Evolutionary conservation across 2,888 invertebrate genomes (phyloP).

Genomic region (Dilophus febrilis): DNA sequence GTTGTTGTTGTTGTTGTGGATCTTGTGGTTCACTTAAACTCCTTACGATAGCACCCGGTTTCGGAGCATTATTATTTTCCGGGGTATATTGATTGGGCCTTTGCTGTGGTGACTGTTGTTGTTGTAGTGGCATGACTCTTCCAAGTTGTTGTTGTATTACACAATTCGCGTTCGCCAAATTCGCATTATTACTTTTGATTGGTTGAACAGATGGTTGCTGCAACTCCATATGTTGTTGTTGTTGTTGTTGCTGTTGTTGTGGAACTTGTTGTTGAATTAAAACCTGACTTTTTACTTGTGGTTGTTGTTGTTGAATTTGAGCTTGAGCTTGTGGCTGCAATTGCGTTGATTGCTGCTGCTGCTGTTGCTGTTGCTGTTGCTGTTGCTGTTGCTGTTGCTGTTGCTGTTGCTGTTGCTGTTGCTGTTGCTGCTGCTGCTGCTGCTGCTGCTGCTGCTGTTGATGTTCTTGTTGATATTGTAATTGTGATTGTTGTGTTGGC

Average conservation of each 20-base stretch:
- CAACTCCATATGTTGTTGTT: constrained; percentile 7
- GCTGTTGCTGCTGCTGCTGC: no score
- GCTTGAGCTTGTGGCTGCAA: constrained; percentile 5
- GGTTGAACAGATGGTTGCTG: not conserved
- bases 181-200: no score
- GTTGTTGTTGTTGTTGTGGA: constrained; percentile 13
- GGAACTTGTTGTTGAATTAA: not conserved
- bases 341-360: constrained; percentile 23
- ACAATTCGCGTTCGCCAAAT: constrained; percentile 6
- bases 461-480: not conserved
- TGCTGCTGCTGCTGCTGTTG: no score
- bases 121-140: constrained; percentile 3
- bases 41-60: not conserved
- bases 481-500: constrained; percentile 4
- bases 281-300: not conserved
- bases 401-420: constrained; percentile 19
- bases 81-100: not conserved
- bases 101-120: constrained; percentile 6
- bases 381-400: constrained; percentile 7
- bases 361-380: constrained; percentile 18
- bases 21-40: constrained; percentile 5
- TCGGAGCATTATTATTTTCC: not conserved
- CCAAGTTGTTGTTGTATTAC: constrained; percentile 4
- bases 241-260: constrained; percentile 17
- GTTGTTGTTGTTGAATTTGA: not conserved